Base-by-base conservation (phyloP, 2,797 vertebrate genomes). In the Ctenosaura bakeri region DNA sequence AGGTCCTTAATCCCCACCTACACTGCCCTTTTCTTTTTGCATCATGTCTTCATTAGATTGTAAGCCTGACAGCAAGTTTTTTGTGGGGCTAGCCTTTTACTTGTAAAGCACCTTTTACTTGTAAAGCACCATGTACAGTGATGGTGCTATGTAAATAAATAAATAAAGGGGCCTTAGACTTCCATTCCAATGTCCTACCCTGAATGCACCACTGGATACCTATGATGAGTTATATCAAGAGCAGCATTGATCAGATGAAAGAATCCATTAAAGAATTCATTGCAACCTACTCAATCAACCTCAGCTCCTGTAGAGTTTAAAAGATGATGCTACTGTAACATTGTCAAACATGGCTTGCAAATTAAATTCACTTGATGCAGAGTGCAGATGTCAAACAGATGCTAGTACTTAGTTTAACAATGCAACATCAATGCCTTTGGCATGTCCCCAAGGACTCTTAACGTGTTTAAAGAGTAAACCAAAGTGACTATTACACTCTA, bases 321-420 rank as follows among this genome's bases (percentile, higher is more conserved):
- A 59, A 88, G 66, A 86, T 89, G 56, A 29, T 91, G 62, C 85
- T 94, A 91, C 91, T 78, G 66, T 86, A 90, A 84, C 22, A 5
- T 10, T 80, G 42, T 85, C 86, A 84, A 73, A 59, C 74, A 38
- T 81, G 89, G 52, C 73, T 88, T 89, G 93, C 22, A 88, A 56
- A 89, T 94, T 90, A 92, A 76, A 69, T 91, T 91, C 88, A 83
- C 80, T 93, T 88, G 73, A 83, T 87, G 62, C 93, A 35, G 8
- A 64, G 46, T 86, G 73, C 66, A 87, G 85, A 77, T 82, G 88
- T 85, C 74, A 88, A 59, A 56, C 73, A 32, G 38, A 71, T 84
- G 78, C 22, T 80, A 91, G n/a, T 12, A 38, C 16, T 29, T 86
- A 29, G 42, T 32, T 91, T 91, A 88, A 82, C 6, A 54, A 87